These are phyloP conservation scores for Callaeas wilsoni DNA, from an alignment of 2,113 vertebrate species.

Conservation along the genomic window DNA sequence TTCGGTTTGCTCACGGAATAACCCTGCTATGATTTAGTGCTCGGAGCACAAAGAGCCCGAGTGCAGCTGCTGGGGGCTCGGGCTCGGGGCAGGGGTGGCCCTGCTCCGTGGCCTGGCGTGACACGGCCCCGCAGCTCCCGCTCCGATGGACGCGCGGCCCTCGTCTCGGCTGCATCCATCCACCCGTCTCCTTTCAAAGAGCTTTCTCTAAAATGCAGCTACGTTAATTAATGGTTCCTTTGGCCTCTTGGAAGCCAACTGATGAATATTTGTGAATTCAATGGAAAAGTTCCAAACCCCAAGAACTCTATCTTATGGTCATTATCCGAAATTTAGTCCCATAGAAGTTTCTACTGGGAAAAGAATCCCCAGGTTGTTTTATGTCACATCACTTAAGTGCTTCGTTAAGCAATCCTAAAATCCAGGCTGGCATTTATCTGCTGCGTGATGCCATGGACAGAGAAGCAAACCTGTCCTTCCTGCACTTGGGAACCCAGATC, in stretches of 20 bases:
- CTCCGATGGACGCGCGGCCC: too few relatives aligned
- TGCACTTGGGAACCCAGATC: neutral
- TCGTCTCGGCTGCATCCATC: rapidly evolving
- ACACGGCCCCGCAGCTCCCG: too few relatives aligned
- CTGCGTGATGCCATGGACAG: neutral
- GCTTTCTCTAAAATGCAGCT: neutral
- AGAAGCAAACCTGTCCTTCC: too few relatives aligned
- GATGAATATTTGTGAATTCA: neutral
- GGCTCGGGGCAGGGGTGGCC: neutral
- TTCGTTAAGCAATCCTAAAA: slow-evolving; percentile 28
- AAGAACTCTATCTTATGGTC: slow-evolving; percentile 34
- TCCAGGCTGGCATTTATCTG: slow-evolving; percentile 18
- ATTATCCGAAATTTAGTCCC: slow-evolving; percentile 20
- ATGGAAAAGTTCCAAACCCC: neutral
- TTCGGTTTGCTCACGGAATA: neutral
- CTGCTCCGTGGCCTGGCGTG: rapidly evolving
- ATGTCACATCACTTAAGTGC: neutral
- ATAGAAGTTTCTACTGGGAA: neutral
- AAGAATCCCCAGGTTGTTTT: neutral
- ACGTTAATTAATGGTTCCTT: neutral
- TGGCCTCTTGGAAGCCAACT: neutral
- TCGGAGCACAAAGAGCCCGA: neutral
- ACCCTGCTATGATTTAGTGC: neutral
- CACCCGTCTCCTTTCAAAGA: neutral
- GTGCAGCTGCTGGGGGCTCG: neutral